A percentile compares a stretch with the other conserved stretches of the same genome.
Evolutionary conservation across 2,113 vertebrate genomes (phyloP).

Genomic region (Laterallus jamaicensis): DNA sequence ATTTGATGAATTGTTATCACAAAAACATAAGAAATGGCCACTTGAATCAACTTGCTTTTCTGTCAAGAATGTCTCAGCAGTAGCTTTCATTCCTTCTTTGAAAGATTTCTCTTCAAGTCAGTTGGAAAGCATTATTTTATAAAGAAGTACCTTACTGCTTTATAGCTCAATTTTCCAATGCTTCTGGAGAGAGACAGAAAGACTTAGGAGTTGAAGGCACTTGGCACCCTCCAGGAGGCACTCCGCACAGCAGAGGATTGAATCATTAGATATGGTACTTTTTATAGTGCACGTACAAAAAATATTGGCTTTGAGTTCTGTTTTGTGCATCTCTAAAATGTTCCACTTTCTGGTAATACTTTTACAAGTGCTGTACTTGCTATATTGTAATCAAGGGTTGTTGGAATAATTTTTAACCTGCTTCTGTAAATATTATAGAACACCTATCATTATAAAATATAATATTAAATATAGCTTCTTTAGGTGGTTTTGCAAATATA

Average conservation of each 20-base stretch:
- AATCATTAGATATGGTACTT: not conserved
- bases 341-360: not conserved
- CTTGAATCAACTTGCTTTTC: conserved; percentile 59
- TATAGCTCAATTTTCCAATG: conserved; percentile 54
- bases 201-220: conserved; percentile 36
- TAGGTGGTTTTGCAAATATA: not conserved
- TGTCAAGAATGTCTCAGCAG: conserved; percentile 58
- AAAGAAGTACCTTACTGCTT: conserved; percentile 42
- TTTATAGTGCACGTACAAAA: not conserved
- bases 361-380: not conserved
- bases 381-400: not conserved
- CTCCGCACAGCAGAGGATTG: not conserved
- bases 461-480: not conserved
- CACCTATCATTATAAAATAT: not conserved
- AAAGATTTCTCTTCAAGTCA: conserved; percentile 55
- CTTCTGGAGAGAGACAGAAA: conserved; percentile 33
- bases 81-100: conserved; percentile 54
- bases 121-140: conserved; percentile 52
- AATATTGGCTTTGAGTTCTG: not conserved
- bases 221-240: conserved; percentile 55
- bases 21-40: conserved; percentile 50
- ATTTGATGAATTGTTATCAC: conserved; percentile 50
- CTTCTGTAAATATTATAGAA: not conserved
- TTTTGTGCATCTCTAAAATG: not conserved
- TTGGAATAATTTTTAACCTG: not conserved